phyloP scores from a whole-genome alignment of 2,888 invertebrate species.

The Artemia sp. region DNA sequence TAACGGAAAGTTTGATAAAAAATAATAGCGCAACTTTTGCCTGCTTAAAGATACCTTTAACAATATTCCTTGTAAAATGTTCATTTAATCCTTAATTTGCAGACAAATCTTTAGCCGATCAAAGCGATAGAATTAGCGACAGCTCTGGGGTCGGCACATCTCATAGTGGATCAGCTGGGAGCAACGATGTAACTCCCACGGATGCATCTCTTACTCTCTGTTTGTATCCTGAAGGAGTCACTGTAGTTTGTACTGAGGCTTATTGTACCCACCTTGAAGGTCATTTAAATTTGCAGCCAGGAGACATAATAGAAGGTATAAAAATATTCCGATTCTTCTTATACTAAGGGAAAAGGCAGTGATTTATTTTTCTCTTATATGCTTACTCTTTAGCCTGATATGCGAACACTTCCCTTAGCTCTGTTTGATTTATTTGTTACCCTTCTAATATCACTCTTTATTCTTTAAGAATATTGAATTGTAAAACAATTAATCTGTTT shows the following conservation, averaged over 20 bases:
- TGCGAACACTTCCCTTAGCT: too few species aligned
- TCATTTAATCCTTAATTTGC: slow-evolving; percentile 30
- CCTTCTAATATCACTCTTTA: too few species aligned
- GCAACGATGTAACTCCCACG: slow-evolving; percentile 27
- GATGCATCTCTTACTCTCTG: slow-evolving; percentile 17
- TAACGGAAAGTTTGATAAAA: too few species aligned
- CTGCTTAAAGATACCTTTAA: too few species aligned
- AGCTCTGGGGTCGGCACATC: slow-evolving; percentile 79
- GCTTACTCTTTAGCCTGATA: neutral
- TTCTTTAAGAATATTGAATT: neutral
- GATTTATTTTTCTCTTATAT: neutral
- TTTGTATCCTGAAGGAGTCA: slow-evolving; percentile 19
- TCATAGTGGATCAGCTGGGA: slow-evolving; percentile 39
- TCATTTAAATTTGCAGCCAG: slow-evolving; percentile 64
- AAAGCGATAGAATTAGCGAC: slow-evolving; percentile 78
- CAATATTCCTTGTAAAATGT: too few species aligned
- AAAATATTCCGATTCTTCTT: neutral
- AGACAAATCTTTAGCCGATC: slow-evolving; percentile 80
- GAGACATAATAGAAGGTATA: slow-evolving; percentile 74
- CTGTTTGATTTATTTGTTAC: too few species aligned
- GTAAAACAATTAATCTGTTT: slow-evolving; percentile 14
- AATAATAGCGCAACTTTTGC: too few species aligned
- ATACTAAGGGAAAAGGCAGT: neutral
- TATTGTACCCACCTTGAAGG: slow-evolving; percentile 54
- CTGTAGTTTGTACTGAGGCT: slow-evolving; percentile 38